Evolutionary conservation across 2,797 vertebrate species (phyloP).

Genomic region (Falco peregrinus): DNA sequence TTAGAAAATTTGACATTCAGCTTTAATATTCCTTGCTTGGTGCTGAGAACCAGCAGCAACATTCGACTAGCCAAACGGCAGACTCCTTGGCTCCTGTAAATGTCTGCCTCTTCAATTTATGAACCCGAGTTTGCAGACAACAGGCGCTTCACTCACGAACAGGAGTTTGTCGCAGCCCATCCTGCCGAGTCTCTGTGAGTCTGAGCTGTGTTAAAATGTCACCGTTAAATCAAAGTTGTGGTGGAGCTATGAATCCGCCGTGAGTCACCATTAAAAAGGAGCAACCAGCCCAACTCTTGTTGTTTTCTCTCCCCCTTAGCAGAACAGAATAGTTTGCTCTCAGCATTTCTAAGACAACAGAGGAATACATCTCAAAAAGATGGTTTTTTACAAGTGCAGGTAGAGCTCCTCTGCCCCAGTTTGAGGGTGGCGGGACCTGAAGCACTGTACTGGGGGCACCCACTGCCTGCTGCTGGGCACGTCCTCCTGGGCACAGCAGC

Average conservation of each 20-base stretch:
- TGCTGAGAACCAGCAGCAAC: background rate
- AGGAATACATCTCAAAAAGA: background rate
- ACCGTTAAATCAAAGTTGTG: background rate
- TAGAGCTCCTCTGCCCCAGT: background rate
- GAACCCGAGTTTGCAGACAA: background rate
- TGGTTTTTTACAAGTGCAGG: background rate
- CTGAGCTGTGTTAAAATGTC: background rate
- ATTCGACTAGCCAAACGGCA: background rate
- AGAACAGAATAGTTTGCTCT: background rate
- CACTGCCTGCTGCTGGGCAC: background rate
- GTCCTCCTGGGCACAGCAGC: background rate
- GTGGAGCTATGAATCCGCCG: background rate
- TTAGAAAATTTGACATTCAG: background rate
- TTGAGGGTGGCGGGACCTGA: background rate
- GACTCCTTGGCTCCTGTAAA: background rate
- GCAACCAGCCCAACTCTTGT: background rate
- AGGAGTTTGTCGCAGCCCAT: background rate
- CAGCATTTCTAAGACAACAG: background rate
- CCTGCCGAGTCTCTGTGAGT: accelerated
- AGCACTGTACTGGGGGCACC: background rate
- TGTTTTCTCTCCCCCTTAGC: background rate
- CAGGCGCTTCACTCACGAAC: background rate
- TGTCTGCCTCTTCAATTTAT: background rate
- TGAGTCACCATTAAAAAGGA: background rate
- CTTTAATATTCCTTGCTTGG: background rate